Percentiles rank a stretch among this genome's conserved stretches.
Conservation (phyloP, 2,888 invertebrate species). For the Brachypterus glaber region DNA sequence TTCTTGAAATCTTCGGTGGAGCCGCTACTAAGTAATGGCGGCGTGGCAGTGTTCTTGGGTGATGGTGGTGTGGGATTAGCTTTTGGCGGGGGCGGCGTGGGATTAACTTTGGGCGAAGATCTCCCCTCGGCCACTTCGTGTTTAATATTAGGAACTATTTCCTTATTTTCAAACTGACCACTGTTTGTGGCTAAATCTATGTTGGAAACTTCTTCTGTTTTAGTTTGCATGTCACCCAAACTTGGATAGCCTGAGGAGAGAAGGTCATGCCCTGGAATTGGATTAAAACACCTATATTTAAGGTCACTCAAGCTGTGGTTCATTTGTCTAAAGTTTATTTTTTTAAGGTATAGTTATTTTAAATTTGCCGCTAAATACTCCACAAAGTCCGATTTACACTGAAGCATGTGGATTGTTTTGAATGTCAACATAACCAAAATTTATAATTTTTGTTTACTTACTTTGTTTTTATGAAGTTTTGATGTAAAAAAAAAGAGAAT, state of each 20-base stretch:
- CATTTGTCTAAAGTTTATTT: no score
- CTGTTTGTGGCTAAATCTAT: conserved; percentile 14
- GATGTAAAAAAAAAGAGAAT: no score
- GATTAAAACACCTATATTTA: no score
- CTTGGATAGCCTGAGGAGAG: neutral
- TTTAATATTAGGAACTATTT: conserved; percentile 25
- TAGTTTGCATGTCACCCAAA: neutral
- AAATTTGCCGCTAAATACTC: no score
- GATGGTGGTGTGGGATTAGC: conserved; percentile 33
- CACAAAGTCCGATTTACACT: no score
- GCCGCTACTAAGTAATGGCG: conserved; percentile 20
- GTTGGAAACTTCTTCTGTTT: conserved; percentile 12
- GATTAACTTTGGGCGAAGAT: conserved; percentile 27
- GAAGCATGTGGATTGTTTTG: no score
- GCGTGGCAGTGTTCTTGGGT: conserved; percentile 21
- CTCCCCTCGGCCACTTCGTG: conserved; percentile 3
- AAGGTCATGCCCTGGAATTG: no score
- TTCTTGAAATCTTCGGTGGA: conserved; percentile 26
- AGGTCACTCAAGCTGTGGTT: no score
- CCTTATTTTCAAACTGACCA: conserved; percentile 31
- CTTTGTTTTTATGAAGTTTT: no score
- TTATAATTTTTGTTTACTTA: no score
- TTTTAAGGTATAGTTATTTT: no score
- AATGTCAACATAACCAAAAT: no score
- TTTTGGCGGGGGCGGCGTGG: conserved; percentile 32